These are phyloP conservation scores for Ctenopoma multispine DNA, from an alignment of 2,797 vertebrate genomes.

Conservation along the genomic window DNA sequence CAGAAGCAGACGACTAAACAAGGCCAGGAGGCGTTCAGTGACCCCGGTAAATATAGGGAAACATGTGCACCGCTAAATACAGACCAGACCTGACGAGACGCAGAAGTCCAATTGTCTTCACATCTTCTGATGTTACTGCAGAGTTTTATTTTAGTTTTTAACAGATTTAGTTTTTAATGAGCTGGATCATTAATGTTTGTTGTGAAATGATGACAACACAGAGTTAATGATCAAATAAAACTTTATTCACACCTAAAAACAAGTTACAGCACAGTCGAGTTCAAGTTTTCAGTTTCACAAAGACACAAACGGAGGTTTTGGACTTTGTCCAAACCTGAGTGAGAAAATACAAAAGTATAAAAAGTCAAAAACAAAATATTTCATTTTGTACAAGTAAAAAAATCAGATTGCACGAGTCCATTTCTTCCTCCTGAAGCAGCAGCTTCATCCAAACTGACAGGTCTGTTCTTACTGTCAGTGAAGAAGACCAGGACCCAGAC, in stretches of 20 bases:
- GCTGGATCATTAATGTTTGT: no score
- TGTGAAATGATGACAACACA: not conserved
- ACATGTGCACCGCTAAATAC: not conserved
- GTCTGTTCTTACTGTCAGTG: not conserved
- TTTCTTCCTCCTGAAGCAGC: not conserved
- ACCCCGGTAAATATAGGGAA: conserved; percentile 26
- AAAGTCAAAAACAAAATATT: conserved; percentile 22
- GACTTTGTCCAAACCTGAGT: not conserved
- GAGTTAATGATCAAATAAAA: not conserved
- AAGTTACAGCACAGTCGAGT: conserved; percentile 1
- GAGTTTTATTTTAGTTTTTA: not conserved
- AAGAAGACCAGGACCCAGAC: not conserved
- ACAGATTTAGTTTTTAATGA: no score
- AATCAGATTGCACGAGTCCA: conserved; percentile 19
- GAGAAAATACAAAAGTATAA: conserved; percentile 37
- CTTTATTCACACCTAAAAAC: conserved; percentile 34
- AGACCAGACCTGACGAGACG: not conserved
- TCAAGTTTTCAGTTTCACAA: conserved; percentile 22
- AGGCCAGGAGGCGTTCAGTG: conserved; percentile 42
- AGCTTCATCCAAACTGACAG: not conserved
- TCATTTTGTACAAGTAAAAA: conserved; percentile 3
- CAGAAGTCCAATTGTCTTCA: not conserved
- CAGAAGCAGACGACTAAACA: conserved; percentile 22
- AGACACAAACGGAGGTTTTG: not conserved
- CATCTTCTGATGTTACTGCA: no score